These are phyloP conservation scores for Sardinella longiceps DNA, from an alignment of 2,797 vertebrate species.

Conservation along the genomic window DNA sequence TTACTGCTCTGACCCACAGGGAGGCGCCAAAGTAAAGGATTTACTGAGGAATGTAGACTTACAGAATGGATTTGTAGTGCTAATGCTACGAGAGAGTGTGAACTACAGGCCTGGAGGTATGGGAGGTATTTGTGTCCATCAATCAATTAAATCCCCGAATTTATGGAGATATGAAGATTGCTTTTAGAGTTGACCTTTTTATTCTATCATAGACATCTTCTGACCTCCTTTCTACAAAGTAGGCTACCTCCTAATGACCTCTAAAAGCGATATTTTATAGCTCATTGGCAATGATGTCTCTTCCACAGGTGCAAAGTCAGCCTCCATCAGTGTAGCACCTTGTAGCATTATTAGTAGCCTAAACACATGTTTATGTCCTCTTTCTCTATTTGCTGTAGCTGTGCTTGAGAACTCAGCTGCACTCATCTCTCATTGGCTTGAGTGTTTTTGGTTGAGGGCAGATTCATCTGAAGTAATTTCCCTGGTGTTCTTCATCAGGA, in stretches of 20 bases:
- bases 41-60: background rate
- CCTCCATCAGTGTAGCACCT: too few species aligned
- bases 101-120: background rate
- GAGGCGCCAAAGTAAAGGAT: background rate
- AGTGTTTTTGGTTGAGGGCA: background rate
- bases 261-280: too few species aligned
- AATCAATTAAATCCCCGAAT: background rate
- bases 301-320: too few species aligned
- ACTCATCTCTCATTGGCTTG: too few species aligned
- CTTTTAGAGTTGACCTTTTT: background rate
- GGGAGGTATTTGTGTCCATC: background rate
- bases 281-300: too few species aligned
- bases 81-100: too few species aligned
- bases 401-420: background rate
- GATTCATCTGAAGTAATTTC: background rate
- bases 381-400: background rate
- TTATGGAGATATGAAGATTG: background rate
- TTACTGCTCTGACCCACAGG: background rate
- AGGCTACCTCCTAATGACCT: too few species aligned
- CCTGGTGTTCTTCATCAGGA: background rate
- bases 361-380: background rate
- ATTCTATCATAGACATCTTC: background rate
- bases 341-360: too few species aligned
- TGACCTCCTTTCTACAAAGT: too few species aligned
- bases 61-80: too few species aligned